Base-by-base conservation (phyloP, 2,113 vertebrate species). In the Neopipo cinnamomea region DNA sequence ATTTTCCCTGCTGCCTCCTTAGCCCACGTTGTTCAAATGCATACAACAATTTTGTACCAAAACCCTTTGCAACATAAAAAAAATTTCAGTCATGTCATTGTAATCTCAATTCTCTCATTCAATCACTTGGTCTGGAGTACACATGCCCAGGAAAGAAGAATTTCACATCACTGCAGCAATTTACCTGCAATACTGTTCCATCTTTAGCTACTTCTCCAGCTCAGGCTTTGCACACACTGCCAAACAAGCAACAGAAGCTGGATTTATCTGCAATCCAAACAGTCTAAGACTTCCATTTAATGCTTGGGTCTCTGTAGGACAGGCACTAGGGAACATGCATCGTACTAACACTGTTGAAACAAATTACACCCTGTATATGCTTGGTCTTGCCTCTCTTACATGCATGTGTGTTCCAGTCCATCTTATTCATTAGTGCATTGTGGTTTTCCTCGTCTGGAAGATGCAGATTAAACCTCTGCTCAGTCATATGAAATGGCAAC, bases 281-380 rank as follows among this genome's bases (percentile, higher is more conserved):
- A 76, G 46, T 23, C 30, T 22, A 56, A 84, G 63, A 35, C 24
- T 55, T 74, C 20, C 30, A 41, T 74, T 88, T 81, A 87, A 84
- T 18, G 55, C 33, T 31, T 70, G 14, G 5, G 15, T 80, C 28
- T 88, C 67, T 0, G 0, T 5, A 41, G 39, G 71, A 44, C 0
- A 1, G 50, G 42, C 66, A 50, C 46, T 41, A 27, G 47, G 55
- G 37, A 83, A 83, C 2, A 19, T 17, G 68, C 7, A 10, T 19
- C 0, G 0, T 47, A 37, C 18, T 42, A 84, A 73, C 23, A 8
- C 7, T n/a, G 39, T 3, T 28, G 42, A 73, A 91, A 73, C 7
- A 27, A 39, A 73, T 46, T 19, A 83, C n/a, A 52, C 59, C 42
- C 21, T 3, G 21, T 46, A 44, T 8, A 9, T 31, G 8, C 31